phyloP scores from a whole-genome alignment of 2,888 invertebrate species.

The Zhuqinia jingwanae region DNA sequence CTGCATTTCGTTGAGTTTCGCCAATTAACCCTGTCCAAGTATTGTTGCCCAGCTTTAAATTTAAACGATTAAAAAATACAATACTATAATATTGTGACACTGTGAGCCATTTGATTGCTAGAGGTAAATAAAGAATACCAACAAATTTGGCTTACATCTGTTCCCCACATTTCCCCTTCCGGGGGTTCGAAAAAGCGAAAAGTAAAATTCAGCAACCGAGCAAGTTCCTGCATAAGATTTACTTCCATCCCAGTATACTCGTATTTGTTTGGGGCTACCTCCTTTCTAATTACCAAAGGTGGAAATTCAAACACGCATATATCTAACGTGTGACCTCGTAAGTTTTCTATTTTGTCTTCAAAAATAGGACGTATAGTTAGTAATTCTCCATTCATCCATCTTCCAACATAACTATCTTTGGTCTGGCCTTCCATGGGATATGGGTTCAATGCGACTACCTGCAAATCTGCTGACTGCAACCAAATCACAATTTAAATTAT shows the following conservation, averaged over 20 bases:
- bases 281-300: conserved; percentile 76
- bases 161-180: conserved; percentile 74
- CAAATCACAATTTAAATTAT: too few relatives aligned
- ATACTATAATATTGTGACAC: too few relatives aligned
- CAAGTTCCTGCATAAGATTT: conserved; percentile 73
- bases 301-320: conserved; percentile 78
- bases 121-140: too few relatives aligned
- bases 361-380: conserved; percentile 72
- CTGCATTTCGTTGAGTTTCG: conserved; percentile 75
- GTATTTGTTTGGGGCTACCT: conserved; percentile 63
- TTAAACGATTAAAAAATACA: too few relatives aligned
- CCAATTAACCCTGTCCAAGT: conserved; percentile 78
- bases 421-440: conserved; percentile 75
- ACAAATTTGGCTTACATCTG: conserved; percentile 66
- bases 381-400: conserved; percentile 72
- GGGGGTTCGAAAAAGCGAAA: conserved; percentile 76
- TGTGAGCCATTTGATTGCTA: too few relatives aligned
- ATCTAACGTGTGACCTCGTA: conserved; percentile 73
- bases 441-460: conserved; percentile 77
- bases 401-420: conserved; percentile 76
- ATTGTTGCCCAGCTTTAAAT: conserved; percentile 74
- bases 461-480: conserved; percentile 57
- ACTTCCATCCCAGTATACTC: conserved; percentile 77
- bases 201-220: conserved; percentile 77
- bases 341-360: conserved; percentile 76